A percentile compares a stretch with the other conserved stretches of the same genome.
These are phyloP conservation scores for Nomada fucata DNA, from an alignment of 2,888 invertebrate genomes.

Conservation along the genomic window DNA sequence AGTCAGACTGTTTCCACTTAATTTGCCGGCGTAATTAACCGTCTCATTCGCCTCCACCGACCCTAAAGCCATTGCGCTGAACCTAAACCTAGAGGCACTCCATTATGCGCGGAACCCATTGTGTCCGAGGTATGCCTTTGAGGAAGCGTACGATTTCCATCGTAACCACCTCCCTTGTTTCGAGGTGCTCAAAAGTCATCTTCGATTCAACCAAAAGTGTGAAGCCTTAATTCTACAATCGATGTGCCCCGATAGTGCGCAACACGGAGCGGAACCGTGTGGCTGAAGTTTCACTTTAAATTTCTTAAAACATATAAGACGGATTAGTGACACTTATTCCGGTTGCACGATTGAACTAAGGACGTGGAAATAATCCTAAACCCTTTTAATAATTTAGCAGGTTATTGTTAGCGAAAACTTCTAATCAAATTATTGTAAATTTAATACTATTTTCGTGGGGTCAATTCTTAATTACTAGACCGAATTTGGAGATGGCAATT, in stretches of 20 bases:
- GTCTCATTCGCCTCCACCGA: slow-evolving; percentile 77
- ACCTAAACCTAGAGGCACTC: slow-evolving; percentile 76
- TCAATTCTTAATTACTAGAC: too few species aligned
- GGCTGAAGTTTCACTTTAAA: too few species aligned
- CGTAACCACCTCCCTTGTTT: slow-evolving; percentile 23
- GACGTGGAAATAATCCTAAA: too few species aligned
- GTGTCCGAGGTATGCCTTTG: slow-evolving; percentile 68
- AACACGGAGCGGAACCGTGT: too few species aligned
- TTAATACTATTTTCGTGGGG: too few species aligned
- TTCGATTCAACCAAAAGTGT: neutral
- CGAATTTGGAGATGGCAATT: too few species aligned
- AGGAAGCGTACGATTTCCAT: slow-evolving; percentile 42
- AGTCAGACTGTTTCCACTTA: slow-evolving; percentile 83
- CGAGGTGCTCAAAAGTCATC: slow-evolving; percentile 30
- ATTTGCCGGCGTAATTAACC: slow-evolving; percentile 83
- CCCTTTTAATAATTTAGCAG: too few species aligned
- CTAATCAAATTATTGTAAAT: too few species aligned
- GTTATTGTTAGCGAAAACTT: too few species aligned
- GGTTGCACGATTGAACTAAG: too few species aligned
- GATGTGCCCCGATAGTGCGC: neutral
- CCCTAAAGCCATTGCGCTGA: slow-evolving; percentile 75
- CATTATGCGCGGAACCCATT: slow-evolving; percentile 80
- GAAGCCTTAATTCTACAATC: neutral
- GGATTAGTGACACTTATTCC: too few species aligned
- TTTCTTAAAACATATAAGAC: too few species aligned